Evolutionary conservation across 2,888 invertebrate genomes (phyloP).

Genomic region (Clepsis dumicolana): DNA sequence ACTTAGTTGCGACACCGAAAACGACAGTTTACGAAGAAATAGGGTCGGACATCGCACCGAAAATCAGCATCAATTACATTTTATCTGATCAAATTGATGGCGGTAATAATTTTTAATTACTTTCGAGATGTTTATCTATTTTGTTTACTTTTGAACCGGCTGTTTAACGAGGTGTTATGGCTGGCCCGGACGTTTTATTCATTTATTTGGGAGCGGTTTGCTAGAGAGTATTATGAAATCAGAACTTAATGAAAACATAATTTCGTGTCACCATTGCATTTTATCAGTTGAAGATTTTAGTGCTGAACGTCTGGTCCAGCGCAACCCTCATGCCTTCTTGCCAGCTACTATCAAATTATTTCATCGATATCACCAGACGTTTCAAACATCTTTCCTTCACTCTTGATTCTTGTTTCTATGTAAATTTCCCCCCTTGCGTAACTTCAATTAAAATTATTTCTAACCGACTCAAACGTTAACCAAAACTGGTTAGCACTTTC

Average conservation of each 20-base stretch:
- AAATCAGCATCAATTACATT: conserved; percentile 20
- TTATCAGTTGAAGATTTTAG: no score
- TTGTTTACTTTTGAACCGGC: conserved; percentile 21
- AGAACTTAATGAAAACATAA: background rate
- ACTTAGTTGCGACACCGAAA: conserved; percentile 17
- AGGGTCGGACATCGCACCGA: conserved; percentile 16
- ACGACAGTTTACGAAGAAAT: conserved; percentile 12
- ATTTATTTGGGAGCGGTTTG: background rate
- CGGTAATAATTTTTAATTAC: conserved; percentile 31
- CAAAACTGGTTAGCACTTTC: background rate
- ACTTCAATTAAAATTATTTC: background rate
- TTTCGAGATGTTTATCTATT: conserved; percentile 23
- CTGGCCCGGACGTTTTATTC: background rate
- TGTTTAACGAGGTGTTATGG: conserved; percentile 1
- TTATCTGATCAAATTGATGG: conserved; percentile 32
- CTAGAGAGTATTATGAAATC: background rate
- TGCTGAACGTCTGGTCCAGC: no score
- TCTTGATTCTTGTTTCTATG: no score
- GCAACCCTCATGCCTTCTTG: no score
- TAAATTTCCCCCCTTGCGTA: background rate
- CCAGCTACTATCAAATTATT: no score
- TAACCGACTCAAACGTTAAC: background rate
- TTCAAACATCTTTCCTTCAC: no score
- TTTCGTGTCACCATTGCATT: no score
- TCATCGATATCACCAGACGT: no score